Evolutionary conservation across 2,113 vertebrate species (phyloP), one percentile per base, ranked within the genome.

Genomic region (Fulica atra): DNA sequence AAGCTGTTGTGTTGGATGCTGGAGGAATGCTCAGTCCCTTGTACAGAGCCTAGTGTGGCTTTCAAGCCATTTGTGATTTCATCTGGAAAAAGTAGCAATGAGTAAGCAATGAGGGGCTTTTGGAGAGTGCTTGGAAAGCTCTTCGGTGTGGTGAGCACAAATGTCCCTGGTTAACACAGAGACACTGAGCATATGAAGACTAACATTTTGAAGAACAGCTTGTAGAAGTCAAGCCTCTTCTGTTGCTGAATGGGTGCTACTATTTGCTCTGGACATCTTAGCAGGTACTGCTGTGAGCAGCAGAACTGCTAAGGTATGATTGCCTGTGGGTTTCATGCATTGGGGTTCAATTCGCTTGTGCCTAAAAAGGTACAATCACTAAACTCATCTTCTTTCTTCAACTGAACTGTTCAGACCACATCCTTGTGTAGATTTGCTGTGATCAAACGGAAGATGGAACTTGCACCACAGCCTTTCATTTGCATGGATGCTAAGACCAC

Each of bases 261-360:
- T 8, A 44, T 59, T 92, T 66, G 15, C 36, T 69, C 63, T 81
- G 64, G 33, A 9, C 28, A 33, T 26, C 21, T 26, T 33, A 10
- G 20, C 4, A 20, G 29, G n/a, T 59, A 29, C 63, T 86, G 59
- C 59, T 53, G n/a, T 17, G 64, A 84, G 68, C 72, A 50, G 40
- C 31, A 68, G 33, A 53, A 40, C 48, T 38, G 16, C 7, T 26
- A 19, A 20, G 21, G 7, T 15, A 13, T 5, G 25, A 44, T 74
- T 53, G 7, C 24, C 21, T 24, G 9, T 15, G 50, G 16, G 25
- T 38, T 40, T 82, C 3, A 0, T 53, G 13, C 28, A 19, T 91
- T n/a, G 35, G 3, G 16, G 18, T 56, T 76, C 1, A 0, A 31
- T 46, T 72, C 92, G 13, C 19, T 85, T 0, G 0, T 57, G 38